phyloP scores from a whole-genome alignment of 2,113 vertebrate genomes.

The Tragelaphus buxtoni region DNA sequence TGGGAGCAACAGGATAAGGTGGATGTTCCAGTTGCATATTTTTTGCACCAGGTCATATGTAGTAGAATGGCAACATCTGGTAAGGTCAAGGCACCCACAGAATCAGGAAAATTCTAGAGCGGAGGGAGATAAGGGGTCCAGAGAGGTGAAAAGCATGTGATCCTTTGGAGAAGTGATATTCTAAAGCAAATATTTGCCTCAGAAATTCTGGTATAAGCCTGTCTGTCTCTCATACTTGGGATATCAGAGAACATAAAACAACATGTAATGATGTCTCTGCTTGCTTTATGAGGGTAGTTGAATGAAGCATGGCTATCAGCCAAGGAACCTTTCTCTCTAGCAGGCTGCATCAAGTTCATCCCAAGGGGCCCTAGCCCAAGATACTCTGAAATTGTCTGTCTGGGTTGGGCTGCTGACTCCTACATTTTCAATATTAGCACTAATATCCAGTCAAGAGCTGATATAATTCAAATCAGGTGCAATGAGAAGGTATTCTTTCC shows the following conservation, averaged over 20 bases:
- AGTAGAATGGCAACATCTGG: background rate
- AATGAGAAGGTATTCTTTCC: background rate
- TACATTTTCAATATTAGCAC: background rate
- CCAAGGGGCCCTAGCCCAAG: background rate
- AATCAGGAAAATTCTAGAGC: background rate
- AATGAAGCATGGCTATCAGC: background rate
- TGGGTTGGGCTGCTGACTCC: background rate
- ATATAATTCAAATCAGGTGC: background rate
- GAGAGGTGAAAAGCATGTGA: background rate
- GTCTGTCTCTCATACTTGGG: background rate
- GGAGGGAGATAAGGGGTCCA: background rate
- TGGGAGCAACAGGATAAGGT: background rate
- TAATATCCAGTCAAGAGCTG: background rate
- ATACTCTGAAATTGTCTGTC: background rate
- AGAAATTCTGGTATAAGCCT: background rate
- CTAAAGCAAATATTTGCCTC: background rate
- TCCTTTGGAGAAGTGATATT: background rate
- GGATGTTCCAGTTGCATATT: background rate
- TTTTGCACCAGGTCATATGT: background rate
- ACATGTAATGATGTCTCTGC: background rate
- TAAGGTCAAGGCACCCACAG: background rate
- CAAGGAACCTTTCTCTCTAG: background rate
- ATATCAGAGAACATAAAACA: background rate
- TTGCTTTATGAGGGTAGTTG: background rate
- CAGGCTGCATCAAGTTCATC: background rate